Percentiles rank a stretch among this genome's conserved stretches.
phyloP scores from a whole-genome alignment of 2,113 vertebrate genomes.

The Glaucomys volans region DNA sequence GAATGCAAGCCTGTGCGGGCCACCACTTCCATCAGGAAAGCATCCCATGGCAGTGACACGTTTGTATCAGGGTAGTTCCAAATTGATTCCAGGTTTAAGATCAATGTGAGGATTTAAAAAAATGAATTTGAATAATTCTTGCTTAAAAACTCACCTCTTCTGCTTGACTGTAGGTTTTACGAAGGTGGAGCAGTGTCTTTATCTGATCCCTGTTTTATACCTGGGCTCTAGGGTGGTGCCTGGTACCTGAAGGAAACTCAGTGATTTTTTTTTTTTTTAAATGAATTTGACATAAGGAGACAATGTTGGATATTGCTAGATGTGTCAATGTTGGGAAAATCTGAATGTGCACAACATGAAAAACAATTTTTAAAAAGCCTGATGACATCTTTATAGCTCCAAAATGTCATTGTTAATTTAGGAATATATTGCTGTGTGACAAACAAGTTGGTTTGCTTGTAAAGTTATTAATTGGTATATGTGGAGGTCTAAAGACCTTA shows the following conservation, averaged over 20 bases:
- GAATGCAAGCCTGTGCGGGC: neutral
- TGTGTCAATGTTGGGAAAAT: neutral
- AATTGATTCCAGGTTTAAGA: constrained; percentile 11
- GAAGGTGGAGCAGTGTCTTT: neutral
- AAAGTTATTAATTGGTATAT: constrained; percentile 23
- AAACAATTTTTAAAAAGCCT: neutral
- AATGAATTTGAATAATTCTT: neutral
- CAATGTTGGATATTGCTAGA: neutral
- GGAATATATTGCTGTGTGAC: neutral
- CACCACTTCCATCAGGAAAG: neutral
- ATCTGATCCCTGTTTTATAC: neutral
- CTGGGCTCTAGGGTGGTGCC: neutral
- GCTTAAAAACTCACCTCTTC: neutral
- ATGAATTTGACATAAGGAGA: neutral
- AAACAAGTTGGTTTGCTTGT: constrained; percentile 57
- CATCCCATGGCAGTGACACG: neutral
- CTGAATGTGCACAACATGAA: neutral
- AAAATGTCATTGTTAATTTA: constrained; percentile 39
- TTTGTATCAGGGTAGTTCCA: neutral
- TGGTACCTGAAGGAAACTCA: neutral
- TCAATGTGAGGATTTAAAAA: neutral
- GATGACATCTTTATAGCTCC: neutral
- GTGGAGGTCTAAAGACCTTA: constrained; percentile 46
- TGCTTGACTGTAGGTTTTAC: neutral
- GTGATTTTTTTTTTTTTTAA: neutral